Conservation (phyloP, 1,140 invertebrate species). For the Metaphire vulgaris region DNA sequence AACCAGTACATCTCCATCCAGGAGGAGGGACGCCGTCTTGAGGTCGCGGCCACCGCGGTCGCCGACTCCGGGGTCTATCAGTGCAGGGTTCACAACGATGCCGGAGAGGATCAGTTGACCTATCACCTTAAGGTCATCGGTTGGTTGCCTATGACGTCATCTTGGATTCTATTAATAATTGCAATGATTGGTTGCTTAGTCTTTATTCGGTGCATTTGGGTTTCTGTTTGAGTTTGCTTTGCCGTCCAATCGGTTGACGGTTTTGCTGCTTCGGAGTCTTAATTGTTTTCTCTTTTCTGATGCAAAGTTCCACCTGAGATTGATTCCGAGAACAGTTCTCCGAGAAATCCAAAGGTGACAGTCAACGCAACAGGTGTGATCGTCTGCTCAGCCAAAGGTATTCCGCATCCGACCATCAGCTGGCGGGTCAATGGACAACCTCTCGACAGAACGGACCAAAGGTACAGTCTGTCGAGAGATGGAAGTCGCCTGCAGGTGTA, state of each 20-base stretch:
- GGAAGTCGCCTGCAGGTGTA: constrained; percentile 36
- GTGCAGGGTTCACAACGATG: constrained; percentile 29
- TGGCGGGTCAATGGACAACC: constrained; percentile 26
- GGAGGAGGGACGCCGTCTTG: constrained; percentile 13
- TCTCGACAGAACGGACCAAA: constrained; percentile 1
- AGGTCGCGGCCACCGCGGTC: constrained; percentile 6
- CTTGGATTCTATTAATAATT: too few relatives aligned
- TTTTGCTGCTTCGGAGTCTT: too few relatives aligned
- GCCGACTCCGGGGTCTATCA: constrained; percentile 29
- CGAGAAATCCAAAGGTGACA: constrained; percentile 17
- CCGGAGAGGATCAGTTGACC: constrained; percentile 23
- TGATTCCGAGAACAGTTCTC: constrained; percentile 11
- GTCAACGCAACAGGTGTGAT: constrained; percentile 22
- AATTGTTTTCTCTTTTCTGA: too few relatives aligned
- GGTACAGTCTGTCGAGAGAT: constrained; percentile 8
- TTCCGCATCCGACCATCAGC: constrained; percentile 20
- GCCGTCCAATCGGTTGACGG: too few relatives aligned
- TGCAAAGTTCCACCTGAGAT: constrained; percentile 29
- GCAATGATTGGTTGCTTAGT: too few relatives aligned
- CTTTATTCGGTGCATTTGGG: too few relatives aligned
- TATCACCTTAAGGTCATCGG: constrained; percentile 30
- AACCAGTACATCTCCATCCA: constrained; percentile 22
- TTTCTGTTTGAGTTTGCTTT: too few relatives aligned
- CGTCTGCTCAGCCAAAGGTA: constrained; percentile 18
- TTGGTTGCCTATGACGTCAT: too few relatives aligned